Evolutionary conservation across 2,888 invertebrate species (phyloP).

Genomic region (Drosophila nr. perissopoda): DNA sequence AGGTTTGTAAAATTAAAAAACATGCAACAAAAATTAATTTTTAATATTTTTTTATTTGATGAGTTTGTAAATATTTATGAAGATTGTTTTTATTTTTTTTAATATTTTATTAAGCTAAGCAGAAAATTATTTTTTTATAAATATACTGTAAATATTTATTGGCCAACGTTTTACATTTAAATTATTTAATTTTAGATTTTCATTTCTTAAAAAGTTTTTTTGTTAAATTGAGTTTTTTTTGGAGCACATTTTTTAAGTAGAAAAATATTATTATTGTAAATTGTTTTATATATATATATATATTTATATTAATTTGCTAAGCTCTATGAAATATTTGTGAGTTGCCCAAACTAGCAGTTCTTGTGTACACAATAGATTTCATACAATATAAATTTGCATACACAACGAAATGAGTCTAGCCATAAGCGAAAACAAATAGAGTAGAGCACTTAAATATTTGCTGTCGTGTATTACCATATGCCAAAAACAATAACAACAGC

Average conservation of each 20-base stretch:
- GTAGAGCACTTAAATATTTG: conserved; percentile 45
- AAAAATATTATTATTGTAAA: too few species aligned
- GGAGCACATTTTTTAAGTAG: background rate
- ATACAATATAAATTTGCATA: conserved; percentile 51
- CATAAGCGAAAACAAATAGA: conserved; percentile 49
- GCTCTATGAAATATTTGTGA: background rate
- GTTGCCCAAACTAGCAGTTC: background rate
- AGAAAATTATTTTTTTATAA: background rate
- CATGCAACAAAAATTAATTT: rapidly evolving
- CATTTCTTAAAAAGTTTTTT: background rate
- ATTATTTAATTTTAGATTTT: background rate
- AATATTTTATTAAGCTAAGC: background rate
- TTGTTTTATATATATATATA: too few species aligned
- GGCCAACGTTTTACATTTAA: background rate
- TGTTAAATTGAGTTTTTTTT: background rate
- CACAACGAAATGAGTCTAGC: conserved; percentile 36
- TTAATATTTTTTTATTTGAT: background rate
- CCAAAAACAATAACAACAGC: conserved; percentile 27
- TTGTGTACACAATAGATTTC: conserved; percentile 17
- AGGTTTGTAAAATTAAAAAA: background rate
- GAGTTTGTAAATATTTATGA: background rate
- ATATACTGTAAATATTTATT: background rate
- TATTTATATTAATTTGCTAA: background rate
- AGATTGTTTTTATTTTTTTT: rapidly evolving
- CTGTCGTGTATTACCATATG: conserved; percentile 40